Conservation (phyloP, 2,113 vertebrate species). For the Rissa tridactyla region DNA sequence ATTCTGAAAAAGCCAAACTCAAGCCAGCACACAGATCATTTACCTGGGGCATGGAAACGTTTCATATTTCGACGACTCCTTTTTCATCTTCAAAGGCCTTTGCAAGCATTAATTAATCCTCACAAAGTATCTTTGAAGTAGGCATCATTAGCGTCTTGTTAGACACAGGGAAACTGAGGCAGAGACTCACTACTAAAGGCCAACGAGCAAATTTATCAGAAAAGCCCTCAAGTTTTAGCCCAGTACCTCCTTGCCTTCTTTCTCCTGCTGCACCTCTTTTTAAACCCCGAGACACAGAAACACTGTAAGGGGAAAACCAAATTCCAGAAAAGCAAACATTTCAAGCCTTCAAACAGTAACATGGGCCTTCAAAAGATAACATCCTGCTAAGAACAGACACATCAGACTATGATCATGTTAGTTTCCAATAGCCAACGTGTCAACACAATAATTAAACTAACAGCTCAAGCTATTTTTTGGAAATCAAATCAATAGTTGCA, state of each 20-base stretch:
- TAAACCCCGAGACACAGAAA: neutral
- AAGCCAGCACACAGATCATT: neutral
- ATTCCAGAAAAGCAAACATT: conserved; percentile 7
- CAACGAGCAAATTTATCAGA: accelerated
- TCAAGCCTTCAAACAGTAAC: neutral
- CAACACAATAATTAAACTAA: neutral
- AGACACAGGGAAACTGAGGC: neutral
- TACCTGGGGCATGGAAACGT: neutral
- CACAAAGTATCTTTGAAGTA: neutral
- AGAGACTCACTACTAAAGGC: neutral
- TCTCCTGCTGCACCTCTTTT: neutral
- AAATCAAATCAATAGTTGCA: neutral
- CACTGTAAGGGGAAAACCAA: neutral
- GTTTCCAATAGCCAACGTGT: neutral
- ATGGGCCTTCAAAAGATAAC: neutral
- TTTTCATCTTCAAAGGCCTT: neutral
- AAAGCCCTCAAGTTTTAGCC: neutral
- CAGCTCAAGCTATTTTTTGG: neutral
- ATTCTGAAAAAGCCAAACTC: neutral
- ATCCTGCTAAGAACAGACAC: neutral
- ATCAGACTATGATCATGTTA: accelerated
- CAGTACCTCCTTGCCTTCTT: neutral
- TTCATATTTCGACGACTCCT: neutral
- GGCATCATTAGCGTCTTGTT: neutral
- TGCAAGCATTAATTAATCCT: neutral